Base-by-base conservation (phyloP, 2,113 vertebrate genomes). In the Elachura formosa region DNA sequence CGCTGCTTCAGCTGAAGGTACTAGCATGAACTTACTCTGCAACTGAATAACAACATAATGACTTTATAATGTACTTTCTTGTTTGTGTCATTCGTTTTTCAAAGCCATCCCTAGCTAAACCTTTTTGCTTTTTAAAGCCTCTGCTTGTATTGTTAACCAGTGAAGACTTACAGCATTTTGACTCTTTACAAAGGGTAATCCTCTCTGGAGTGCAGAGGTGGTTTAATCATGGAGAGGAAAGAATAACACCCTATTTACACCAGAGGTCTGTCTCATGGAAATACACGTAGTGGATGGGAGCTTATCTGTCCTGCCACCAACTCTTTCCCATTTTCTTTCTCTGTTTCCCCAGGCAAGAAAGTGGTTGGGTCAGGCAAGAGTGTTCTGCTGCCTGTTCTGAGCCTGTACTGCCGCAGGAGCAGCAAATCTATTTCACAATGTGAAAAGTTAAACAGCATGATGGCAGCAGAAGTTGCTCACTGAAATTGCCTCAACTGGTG, bases 1-100 rank as follows among this genome's bases (percentile, higher is more conserved):
- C 82, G 51, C 55, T 92, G 48, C 66, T 94, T 94, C 74, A 64
- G 66, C 56, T 92, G 73, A 91, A 89, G 77, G 45, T 74, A 84
- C 48, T 90, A 73, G 26, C 14, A 9, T 81, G 87, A 94, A 63
- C 84, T 94, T 89, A 49, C 31, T 59, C 69, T 91, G 90, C 46
- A 52, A 40, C 69, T 81, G 84, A 93, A 36, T 76, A 84, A 63
- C 48, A 75, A 7, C 29, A 45, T 84, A 72, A 87, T 62, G 63
- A 66, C 51, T 90, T 77, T 78, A n/a, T 73, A 72, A 83, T 87
- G 36, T 49, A 58, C 77, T 82, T 75, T 71, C 43, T 63, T 71
- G 21, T 74, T 82, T 63, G 43, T 25, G 6, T 87, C 10, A 72
- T 61, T 75, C 0, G 0, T 76, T 79, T 93, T 85, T 89, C 49